Base-by-base conservation (phyloP, 2,797 vertebrate species). In the Sebastes miniatus region DNA sequence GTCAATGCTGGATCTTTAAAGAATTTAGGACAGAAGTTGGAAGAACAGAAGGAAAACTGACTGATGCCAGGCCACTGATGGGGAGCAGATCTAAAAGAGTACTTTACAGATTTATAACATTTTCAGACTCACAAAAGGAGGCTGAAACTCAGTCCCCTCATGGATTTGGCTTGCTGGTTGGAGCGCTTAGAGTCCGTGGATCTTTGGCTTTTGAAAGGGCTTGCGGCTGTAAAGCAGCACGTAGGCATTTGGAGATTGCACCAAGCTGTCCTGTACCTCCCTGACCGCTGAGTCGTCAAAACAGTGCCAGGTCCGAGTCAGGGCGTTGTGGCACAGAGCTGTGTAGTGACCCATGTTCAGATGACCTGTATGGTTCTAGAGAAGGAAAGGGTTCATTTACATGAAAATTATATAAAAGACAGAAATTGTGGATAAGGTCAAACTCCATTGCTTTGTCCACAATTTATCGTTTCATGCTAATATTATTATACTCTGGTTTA, bases 311-410 rank as follows among this genome's bases (percentile, higher is more conserved):
- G 73, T 90, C 32, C 86, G 86, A 58, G 94, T 95, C 32, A 90
- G 56, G 0, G 94, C 84, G 71, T 95, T 96, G 90, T 94, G 95
- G 88, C 96, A 97, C 92, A 96, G 95, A 0, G 97, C 96, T 0
- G 96, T 97, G 90, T 97, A 97, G 91, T 97, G 97, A 73, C 97
- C 97, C 69, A 92, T 92, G 25, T 97, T 96, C 83, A 98, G 90
- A 72, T 96, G 94, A 25, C 97, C 97, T 36, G 84, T 88, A 4
- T 98, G 97, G 86, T 97, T 98, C 97, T 98, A 79, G 20, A 72
- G 52, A 39, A 58, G 14, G 3, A 64, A 10, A 52, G 8, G 8
- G 32, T 43, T 20, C 0, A 54, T 64, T 34, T 16, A 18, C 2
- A 10, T 14, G 8, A 3, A 9, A 54, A 47, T 20, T 8, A 24